Evolutionary conservation across 2,888 invertebrate species (phyloP).

Genomic region (Exephanes ischioxanthus): DNA sequence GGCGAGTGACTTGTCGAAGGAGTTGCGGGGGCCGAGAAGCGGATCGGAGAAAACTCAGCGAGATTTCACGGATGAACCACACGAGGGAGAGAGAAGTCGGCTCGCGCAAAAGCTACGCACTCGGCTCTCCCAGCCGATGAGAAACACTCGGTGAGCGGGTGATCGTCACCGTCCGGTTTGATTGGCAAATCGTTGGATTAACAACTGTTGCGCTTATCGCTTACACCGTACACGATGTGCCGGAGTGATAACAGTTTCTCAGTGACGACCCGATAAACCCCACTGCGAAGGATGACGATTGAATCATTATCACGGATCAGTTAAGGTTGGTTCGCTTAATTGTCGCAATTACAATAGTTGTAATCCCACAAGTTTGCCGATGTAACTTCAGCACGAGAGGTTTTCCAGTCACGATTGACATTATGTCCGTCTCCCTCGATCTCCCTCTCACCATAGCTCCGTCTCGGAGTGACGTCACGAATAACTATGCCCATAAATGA

Average conservation of each 20-base stretch:
- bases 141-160: too few relatives aligned
- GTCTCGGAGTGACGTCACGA: conserved; percentile 57
- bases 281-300: not conserved
- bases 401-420: conserved; percentile 65
- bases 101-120: too few relatives aligned
- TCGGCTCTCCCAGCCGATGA: too few relatives aligned
- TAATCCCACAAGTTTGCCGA: not conserved
- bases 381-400: not conserved
- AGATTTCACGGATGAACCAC: not conserved
- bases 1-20: not conserved
- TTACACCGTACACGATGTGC: not conserved
- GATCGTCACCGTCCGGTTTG: too few relatives aligned
- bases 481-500: conserved; percentile 45
- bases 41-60: not conserved
- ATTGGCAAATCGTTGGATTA: too few relatives aligned
- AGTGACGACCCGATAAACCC: conserved; percentile 2
- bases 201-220: too few relatives aligned
- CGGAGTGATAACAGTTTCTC: conserved; percentile 39
- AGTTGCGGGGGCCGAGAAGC: not conserved
- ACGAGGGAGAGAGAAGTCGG: not conserved
- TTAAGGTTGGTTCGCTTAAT: conserved; percentile 50
- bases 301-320: conserved; percentile 29
- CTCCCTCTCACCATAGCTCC: not conserved
- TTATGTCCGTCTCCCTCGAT: conserved; percentile 40
- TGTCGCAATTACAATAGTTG: conserved; percentile 19